Evolutionary conservation across 1,140 invertebrate species (phyloP).

Genomic region (Lordiphosa stackelbergi): DNA sequence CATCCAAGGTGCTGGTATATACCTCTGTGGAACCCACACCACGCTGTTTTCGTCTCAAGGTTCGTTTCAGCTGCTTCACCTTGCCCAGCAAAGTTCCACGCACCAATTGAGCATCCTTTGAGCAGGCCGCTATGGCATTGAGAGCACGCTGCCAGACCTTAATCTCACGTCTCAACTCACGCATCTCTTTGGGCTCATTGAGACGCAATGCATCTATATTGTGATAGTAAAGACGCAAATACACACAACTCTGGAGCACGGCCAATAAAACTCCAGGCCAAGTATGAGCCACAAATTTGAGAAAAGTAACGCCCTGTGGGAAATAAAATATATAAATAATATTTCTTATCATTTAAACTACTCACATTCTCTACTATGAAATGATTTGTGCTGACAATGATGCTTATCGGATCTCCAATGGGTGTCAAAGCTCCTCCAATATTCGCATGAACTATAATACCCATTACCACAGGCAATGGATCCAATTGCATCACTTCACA

Average conservation of each 20-base stretch:
- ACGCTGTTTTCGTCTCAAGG: constrained; percentile 80
- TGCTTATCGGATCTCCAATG: constrained; percentile 89
- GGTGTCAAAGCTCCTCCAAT: constrained; percentile 88
- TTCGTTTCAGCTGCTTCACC: constrained; percentile 80
- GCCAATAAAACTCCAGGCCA: constrained; percentile 82
- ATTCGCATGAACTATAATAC: constrained; percentile 87
- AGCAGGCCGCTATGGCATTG: constrained; percentile 84
- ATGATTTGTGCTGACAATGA: constrained; percentile 86
- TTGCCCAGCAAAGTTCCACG: constrained; percentile 83
- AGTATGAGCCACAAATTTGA: constrained; percentile 84
- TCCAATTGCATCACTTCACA: constrained; percentile 89
- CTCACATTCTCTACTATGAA: constrained; percentile 81
- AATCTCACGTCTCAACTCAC: constrained; percentile 86
- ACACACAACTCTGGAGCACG: constrained; percentile 80
- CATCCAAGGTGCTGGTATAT: constrained; percentile 82
- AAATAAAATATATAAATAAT: neutral
- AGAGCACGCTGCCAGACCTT: constrained; percentile 86
- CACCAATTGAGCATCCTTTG: constrained; percentile 86
- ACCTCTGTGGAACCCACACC: constrained; percentile 80
- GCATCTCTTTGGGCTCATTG: constrained; percentile 84
- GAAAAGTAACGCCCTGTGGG: constrained; percentile 84
- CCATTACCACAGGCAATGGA: constrained; percentile 84
- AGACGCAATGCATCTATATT: constrained; percentile 80
- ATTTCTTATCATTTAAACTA: neutral
- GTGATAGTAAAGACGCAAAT: constrained; percentile 82